Base-by-base conservation (phyloP, 2,888 invertebrate species). In the Helicoverpa assulta region DNA sequence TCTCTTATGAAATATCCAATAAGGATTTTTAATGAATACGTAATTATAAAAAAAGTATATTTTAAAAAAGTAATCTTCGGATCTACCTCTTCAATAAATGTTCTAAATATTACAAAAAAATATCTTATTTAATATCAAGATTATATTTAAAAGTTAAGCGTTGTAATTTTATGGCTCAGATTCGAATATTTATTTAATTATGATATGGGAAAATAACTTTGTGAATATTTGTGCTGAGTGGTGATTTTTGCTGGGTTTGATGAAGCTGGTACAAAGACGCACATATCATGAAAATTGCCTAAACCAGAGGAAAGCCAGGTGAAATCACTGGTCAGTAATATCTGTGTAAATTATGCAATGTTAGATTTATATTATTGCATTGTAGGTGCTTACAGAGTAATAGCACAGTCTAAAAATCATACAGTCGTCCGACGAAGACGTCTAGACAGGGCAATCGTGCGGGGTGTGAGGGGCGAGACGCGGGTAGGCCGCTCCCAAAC, bases 1-100 rank as follows among this genome's bases (percentile, higher is more conserved):
- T 89, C 89, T 93, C 94, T 94, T 94, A 94, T 94, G 94, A 94
- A 80, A 86, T 91, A 91, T 86, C 84, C 80, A 73, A 60, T 89
- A 90, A 89, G 89, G 77, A 81, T 80, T 86, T 86, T 87, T 87
- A 85, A 86, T 86, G 80, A 87, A 89, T 91, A 90, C 89, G 90
- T 92, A 91, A 89, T 84, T 83, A 76, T 78, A 82, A 82, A 61
- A 76, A 75, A 69, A 56, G 37, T 67, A 57, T 75, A 53, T 26
- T 63, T 64, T 76, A 66, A 78, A 80, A 76, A 71, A 81, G 65
- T 85, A 69, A 64, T 68, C 82, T 88, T 87, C 84, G 72, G 69
- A 89, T 81, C 92, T 93, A 94, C 93, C 93, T 94, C 93, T 90
- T 87, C 83, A 83, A 81, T 84, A 68, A 86, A 84, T 86, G 47